Base-by-base conservation (phyloP, 2,113 vertebrate genomes). In the Heterotis niloticus region DNA sequence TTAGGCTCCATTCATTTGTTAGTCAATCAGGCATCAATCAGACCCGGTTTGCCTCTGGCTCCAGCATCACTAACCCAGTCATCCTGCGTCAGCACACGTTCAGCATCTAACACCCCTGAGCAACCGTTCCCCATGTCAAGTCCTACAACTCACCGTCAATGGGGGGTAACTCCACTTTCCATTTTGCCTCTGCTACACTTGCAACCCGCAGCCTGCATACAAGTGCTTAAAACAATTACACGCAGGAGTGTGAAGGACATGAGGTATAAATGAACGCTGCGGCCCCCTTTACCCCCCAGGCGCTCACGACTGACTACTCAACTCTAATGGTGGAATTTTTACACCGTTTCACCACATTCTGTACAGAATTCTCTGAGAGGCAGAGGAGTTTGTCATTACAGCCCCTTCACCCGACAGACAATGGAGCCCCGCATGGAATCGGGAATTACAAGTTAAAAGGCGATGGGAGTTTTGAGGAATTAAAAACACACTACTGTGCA, bases 321-420 rank as follows among this genome's bases (percentile, higher is more conserved):
- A 26, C 16, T 74, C 44, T 74, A 74, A 74, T 74, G 56, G 54
- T 57, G n/a, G 59, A 62, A 62, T 17, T 62, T 62, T 62, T 54
- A 24, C 52, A 24, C n/a, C 71, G 10, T 23, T 23, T 74, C 14
- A 44, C 34, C 7, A 20, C 51, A 14, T 74, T 57, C 24, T 24
- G 24, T 13, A 54, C 13, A 57, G 71, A 54, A 13, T 2, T 56
- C 23, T 59, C 52, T 57, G n/a, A 57, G 10, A 57, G 71, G 24
- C n/a, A 57, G 71, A 74, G 20, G 57, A 13, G 16, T 24, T 74
- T 11, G 52, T 51, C 54, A 57, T 54, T 72, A 54, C 23, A 56
- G 70, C 51, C 11, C 18, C 52, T 57, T 52, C 56, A 74, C 12
- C 24, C 0, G 24, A 24, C 13, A 59, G 3, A 44, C 7, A 44